Evolutionary conservation across 2,113 vertebrate genomes (phyloP).

Genomic region (Talpa occidentalis): DNA sequence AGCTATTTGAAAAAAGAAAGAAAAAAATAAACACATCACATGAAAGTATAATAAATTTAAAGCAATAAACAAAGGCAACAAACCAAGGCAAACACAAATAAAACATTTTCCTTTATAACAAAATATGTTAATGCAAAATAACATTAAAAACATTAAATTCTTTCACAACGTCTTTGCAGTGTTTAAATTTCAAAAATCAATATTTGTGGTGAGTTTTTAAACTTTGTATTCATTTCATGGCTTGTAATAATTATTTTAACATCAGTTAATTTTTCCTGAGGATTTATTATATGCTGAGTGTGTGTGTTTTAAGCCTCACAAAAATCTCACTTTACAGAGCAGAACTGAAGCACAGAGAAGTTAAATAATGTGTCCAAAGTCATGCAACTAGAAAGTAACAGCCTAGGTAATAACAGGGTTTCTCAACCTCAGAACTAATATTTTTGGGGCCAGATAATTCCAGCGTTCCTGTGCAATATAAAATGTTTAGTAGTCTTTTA

Average conservation of each 20-base stretch:
- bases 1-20: constrained; percentile 85
- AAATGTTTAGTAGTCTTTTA: not conserved
- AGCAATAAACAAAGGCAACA: constrained; percentile 7
- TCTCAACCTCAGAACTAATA: not conserved
- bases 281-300: not conserved
- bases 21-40: not conserved
- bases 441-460: not conserved
- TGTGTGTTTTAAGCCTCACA: not conserved
- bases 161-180: not conserved
- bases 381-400: not conserved
- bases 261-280: constrained; percentile 27
- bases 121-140: not conserved
- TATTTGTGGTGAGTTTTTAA: not conserved
- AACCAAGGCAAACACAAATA: constrained; percentile 18
- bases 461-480: not conserved
- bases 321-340: not conserved
- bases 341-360: not conserved
- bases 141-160: too few species aligned
- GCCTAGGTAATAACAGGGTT: not conserved
- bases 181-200: not conserved
- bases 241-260: not conserved
- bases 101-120: not conserved
- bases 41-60: constrained; percentile 23
- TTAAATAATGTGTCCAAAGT: not conserved
- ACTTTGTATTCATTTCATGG: not conserved